Percentiles rank a stretch among this genome's conserved stretches.
Conservation (phyloP, 2,888 invertebrate species). For the Zygothrica quintamaculata region DNA sequence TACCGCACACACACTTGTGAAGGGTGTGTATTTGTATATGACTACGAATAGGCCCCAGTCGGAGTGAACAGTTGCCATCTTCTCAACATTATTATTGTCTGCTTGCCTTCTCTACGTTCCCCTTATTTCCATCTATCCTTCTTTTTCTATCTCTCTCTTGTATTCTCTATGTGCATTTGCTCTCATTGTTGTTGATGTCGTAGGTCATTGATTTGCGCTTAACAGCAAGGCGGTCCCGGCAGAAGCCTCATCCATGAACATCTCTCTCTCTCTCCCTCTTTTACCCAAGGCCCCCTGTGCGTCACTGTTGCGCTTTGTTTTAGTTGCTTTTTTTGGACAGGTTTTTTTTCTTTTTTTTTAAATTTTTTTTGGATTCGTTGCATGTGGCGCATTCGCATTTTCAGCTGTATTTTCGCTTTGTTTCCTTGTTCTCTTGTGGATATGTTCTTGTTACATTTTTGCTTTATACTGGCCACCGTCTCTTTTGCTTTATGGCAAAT, state of each 20-base stretch:
- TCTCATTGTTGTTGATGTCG: constrained; percentile 69
- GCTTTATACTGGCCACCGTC: constrained; percentile 17
- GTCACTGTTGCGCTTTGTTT: constrained; percentile 55
- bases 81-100: constrained; percentile 44
- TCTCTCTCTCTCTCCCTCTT: constrained; percentile 4
- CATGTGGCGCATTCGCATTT: constrained; percentile 68
- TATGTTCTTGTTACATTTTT: constrained; percentile 63
- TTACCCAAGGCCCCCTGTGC: too few species aligned
- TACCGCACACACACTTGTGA: neutral
- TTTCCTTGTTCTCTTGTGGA: constrained; percentile 35
- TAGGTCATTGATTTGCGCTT: constrained; percentile 81
- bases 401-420: constrained; percentile 39
- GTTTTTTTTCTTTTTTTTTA: constrained; percentile 42
- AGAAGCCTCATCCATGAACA: constrained; percentile 39
- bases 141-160: constrained; percentile 8
- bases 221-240: constrained; percentile 46
- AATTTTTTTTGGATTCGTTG: constrained; percentile 56
- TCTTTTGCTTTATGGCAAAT: constrained; percentile 27
- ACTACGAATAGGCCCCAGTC: constrained; percentile 21
- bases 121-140: constrained; percentile 10
- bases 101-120: constrained; percentile 15
- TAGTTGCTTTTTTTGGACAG: constrained; percentile 49
- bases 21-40: constrained; percentile 7
- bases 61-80: constrained; percentile 45
- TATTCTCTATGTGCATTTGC: constrained; percentile 33